These are phyloP conservation scores for Allolobophora icterica DNA, from an alignment of 2,888 invertebrate genomes.

Conservation along the genomic window DNA sequence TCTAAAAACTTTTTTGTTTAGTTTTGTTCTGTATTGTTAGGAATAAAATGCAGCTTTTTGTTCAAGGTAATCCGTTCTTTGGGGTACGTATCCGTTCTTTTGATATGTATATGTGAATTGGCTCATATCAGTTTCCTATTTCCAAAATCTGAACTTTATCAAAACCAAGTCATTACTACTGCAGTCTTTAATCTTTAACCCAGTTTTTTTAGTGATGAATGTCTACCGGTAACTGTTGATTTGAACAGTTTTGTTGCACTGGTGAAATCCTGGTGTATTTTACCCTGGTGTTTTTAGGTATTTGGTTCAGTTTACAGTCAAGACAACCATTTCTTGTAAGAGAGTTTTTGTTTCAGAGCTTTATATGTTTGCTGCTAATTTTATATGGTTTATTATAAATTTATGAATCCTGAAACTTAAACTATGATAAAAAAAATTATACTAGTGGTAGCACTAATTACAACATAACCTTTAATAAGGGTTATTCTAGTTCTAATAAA, in stretches of 20 bases:
- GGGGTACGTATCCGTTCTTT: background rate
- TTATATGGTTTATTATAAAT: background rate
- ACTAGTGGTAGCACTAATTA: background rate
- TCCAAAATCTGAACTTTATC: background rate
- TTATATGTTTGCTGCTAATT: background rate
- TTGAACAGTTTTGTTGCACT: background rate
- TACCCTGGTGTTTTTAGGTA: background rate
- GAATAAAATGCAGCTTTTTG: background rate
- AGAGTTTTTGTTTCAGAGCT: background rate
- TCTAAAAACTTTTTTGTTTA: background rate
- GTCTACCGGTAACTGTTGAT: background rate
- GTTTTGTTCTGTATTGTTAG: background rate
- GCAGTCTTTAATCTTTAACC: background rate
- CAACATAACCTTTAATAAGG: background rate
- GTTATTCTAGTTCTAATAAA: too few relatives aligned
- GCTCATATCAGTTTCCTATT: background rate
- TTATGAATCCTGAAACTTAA: background rate
- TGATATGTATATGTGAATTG: background rate
- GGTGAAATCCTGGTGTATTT: background rate
- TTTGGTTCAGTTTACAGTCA: background rate
- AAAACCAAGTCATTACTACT: background rate
- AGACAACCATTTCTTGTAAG: background rate
- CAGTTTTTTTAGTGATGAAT: background rate
- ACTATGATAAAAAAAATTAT: background rate
- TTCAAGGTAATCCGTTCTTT: background rate